Evolutionary conservation across 92 coral and sea anemone genomes (phyloP), one percentile per base, ranked within the genome.

Genomic region (Porites cylindrica): DNA sequence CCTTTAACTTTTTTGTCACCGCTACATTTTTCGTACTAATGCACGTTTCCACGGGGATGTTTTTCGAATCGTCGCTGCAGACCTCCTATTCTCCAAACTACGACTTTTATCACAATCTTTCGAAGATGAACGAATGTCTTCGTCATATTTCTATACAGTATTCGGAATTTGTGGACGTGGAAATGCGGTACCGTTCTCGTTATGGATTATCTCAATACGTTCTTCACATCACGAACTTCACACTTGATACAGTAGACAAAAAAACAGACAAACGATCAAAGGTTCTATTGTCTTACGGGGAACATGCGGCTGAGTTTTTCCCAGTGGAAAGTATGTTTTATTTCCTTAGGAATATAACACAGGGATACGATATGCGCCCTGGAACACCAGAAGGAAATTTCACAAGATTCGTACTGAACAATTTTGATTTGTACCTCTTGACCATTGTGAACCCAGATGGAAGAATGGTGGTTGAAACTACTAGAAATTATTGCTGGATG

Each of bases 391-490:
- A 63, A 64, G 62, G 81, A 67, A 88, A 82, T 72, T 95, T 93
- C 86, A 86, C 98, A 18, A 78, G 82, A 53, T 95, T 91, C 83
- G 83, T 93, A 62, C 68, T 95, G 62, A 87, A 80, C 17, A 74
- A 93, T 74, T 85, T 95, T 72, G 98, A 95, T 70, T 83, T 95
- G 1, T 91, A 88, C 56, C 38, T 95, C 1, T 71, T 93, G 73
- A 93, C 94, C 1, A 50, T 95, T 60, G 52, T 93, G 16, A 95
- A 95, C 69, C 98, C 98, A 20, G 98, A 95, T 79, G 98, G 98
- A 6, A 79, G 98, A 51, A 51, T 78, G 19, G 70, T 88, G 52
- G 76, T 95, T 7, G 98, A 95, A 88, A 86, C 71, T 77, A 95
- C 96, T 7, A 65, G 70, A 16, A 90, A 93, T 60, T 87, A 93